Percentiles rank a stretch among this genome's conserved stretches.
phyloP scores from a whole-genome alignment of 2,113 vertebrate genomes.

The Corvus hawaiiensis region DNA sequence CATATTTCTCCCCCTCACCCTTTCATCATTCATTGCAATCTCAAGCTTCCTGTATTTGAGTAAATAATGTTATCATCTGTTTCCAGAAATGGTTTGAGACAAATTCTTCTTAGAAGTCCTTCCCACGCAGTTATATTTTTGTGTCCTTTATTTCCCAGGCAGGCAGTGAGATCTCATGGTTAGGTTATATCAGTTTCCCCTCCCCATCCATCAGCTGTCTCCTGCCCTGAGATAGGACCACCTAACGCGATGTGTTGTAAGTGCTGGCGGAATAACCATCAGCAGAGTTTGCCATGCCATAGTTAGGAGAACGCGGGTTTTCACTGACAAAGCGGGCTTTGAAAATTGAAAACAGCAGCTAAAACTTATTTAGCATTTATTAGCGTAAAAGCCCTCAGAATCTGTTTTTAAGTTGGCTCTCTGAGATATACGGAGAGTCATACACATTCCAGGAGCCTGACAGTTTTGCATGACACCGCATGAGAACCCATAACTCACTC shows the following conservation, averaged over 20 bases:
- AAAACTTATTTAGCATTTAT: not conserved
- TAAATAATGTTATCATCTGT: slow-evolving; percentile 70
- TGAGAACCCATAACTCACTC: not conserved
- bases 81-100: slow-evolving; percentile 66
- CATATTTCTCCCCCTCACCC: not conserved
- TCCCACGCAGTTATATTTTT: slow-evolving; percentile 63
- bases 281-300: not conserved
- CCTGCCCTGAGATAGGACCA: not conserved
- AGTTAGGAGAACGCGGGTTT: not conserved
- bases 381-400: not conserved
- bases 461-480: not conserved
- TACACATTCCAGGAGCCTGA: not conserved
- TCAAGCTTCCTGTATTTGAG: slow-evolving; percentile 58
- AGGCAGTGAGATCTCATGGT: slow-evolving; percentile 38
- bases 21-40: slow-evolving; percentile 46
- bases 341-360: not conserved
- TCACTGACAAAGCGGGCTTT: not conserved
- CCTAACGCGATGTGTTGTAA: not conserved
- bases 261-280: rapidly evolving
- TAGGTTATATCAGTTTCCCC: not conserved
- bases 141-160: slow-evolving; percentile 56
- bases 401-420: not conserved
- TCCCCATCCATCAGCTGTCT: slow-evolving; percentile 26
- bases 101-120: slow-evolving; percentile 69
- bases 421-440: rapidly evolving